Conservation (phyloP, 2,797 vertebrate species). For the Decapterus maruadsi region DNA sequence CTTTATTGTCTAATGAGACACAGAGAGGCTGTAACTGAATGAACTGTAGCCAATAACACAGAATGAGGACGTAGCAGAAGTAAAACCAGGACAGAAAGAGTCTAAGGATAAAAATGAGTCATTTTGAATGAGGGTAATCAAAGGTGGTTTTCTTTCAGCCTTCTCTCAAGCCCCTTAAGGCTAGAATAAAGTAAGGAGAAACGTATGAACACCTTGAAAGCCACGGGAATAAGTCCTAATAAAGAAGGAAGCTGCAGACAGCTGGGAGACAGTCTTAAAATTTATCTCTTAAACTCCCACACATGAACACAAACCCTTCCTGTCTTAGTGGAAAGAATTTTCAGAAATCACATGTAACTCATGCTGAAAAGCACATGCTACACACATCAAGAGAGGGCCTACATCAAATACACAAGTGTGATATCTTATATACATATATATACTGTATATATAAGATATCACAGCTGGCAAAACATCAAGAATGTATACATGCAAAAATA, state of each 20-base stretch:
- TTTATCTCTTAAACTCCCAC: constrained; percentile 34
- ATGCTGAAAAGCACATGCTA: constrained; percentile 14
- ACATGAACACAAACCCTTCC: constrained; percentile 11
- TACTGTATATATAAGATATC: background rate
- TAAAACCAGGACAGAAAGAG: constrained; percentile 25
- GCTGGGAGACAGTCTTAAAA: constrained; percentile 26
- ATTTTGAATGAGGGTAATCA: background rate
- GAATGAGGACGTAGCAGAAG: background rate
- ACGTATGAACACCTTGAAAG: constrained; percentile 31
- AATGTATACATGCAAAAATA: constrained; percentile 47
- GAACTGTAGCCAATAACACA: background rate
- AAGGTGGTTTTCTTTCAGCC: constrained; percentile 17
- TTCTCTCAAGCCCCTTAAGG: constrained; percentile 21
- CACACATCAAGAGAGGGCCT: constrained; percentile 13
- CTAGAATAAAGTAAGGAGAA: constrained; percentile 19
- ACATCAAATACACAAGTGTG: constrained; percentile 6
- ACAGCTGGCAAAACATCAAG: constrained; percentile 36
- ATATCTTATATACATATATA: too few relatives aligned
- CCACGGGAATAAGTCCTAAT: constrained; percentile 35
- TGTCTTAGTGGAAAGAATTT: constrained; percentile 26
- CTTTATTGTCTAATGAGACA: background rate
- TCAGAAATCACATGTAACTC: constrained; percentile 38
- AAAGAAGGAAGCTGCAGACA: constrained; percentile 44
- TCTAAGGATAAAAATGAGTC: constrained; percentile 14
- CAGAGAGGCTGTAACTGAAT: background rate